Evolutionary conservation across 1,140 invertebrate species (phyloP), one percentile per base, ranked within the genome.

Genomic region (Tetramorium parvispinum): DNA sequence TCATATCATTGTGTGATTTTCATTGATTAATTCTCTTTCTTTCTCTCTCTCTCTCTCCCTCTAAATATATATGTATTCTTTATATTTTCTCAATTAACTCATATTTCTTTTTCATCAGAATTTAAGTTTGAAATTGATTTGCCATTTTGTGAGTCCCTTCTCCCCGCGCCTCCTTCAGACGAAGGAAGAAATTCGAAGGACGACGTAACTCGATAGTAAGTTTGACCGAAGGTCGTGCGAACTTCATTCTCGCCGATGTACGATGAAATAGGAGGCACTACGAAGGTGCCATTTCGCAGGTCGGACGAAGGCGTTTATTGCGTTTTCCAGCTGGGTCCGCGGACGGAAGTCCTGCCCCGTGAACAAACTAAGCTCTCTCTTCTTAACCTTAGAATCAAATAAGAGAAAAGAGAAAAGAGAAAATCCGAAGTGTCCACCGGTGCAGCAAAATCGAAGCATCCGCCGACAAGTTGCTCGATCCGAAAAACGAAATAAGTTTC

Each of bases 331-430:
- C 66, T 82, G 53, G 51, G 11, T 83, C 51, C 66, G 51, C 21
- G 65, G 16, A 46, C 3, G 53, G 66, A 82, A 46, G 68, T 73
- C 53, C 18, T 32, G 18, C 24, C 27, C 27, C 68, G 53, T 83
- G 79, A 83, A 83, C 68, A 75, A 83, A 75, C 68, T 83, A 75
- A 53, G 13, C 53, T 83, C 40, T 83, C 53, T 83, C 53, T 83
- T 51, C 24, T 43, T 82, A 82, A 82, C 66, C 66, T 73, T 83
- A 55, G 49, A 83, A 59, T 83, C 66, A 21, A 83, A 61, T 61
- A 75, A 83, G 40, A 49, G 13, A 43, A 83, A 73, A 83, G 40
- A 49, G 13, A 43, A 83, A 73, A 71, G 24, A 40, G 51, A 71
- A 55, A 75, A 83, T 83, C 61, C 43, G 40, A 61, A 8, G 13